Evolutionary conservation across 2,797 vertebrate species (phyloP), one percentile per base, ranked within the genome.

Genomic region (Limnodromus scolopaceus): DNA sequence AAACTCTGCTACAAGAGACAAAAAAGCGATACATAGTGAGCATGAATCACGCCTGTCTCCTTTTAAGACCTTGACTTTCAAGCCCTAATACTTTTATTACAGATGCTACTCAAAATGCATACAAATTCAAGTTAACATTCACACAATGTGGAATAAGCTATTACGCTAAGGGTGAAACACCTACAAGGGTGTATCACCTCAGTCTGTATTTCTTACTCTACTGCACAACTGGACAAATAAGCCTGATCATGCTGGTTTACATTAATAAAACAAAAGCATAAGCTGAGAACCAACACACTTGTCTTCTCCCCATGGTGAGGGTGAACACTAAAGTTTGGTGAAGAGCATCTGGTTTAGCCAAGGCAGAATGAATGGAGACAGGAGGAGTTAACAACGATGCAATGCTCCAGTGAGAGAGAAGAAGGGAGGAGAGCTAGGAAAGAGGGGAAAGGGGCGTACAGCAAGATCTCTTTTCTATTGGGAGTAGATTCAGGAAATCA

Each of bases 1-100:
- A 86, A 98, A 98, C 92, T 98, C 98, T 49, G 98, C 99, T 99
- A 95, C 57, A 96, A 84, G 88, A 91, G 70, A 92, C 24, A 84
- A 58, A 81, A 58, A 30, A 41, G 60, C 22, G 92, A 55, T 63
- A 36, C 34, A 70, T 1, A 49, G 78, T 48, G 38, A 68, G 23
- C 14, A 46, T 68, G 93, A 49, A 38, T 60, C 34, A 48, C 11
- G 6, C 15, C 32, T 11, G 13, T 30, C 25, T 72, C 48, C 28
- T 76, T 68, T 63, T 17, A 85, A 84, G 45, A 55, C 6, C 24
- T 24, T 39, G 11, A 68, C 64, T 71, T 24, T 41, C 13, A 63
- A 69, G 20, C 38, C 23, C 16, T 27, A 45, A 11, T 23, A 24
- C 10, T n/a, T 55, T 80, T 70, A 64, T 64, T 49, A 38, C 1